These are phyloP conservation scores for Seriola quinqueradiata DNA, from an alignment of 2,113 vertebrate genomes.

Conservation along the genomic window DNA sequence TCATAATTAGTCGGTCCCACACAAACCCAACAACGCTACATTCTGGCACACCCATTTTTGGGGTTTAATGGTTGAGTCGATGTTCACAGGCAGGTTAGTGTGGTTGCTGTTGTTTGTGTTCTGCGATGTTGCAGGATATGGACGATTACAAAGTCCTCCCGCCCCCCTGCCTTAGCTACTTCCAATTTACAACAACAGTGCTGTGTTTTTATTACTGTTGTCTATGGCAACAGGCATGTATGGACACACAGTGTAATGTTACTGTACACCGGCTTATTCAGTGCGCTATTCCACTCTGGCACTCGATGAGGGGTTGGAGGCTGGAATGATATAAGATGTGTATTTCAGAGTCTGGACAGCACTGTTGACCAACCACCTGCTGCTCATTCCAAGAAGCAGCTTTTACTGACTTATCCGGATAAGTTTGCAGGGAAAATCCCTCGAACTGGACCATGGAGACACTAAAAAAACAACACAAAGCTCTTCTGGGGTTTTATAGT, in stretches of 20 bases:
- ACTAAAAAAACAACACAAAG: background rate
- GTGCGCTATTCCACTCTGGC: background rate
- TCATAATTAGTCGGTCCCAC: background rate
- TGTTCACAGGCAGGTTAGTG: background rate
- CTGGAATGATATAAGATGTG: background rate
- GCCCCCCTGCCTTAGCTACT: slow-evolving; percentile 29
- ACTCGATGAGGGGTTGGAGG: background rate
- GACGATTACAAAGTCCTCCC: background rate
- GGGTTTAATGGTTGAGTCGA: background rate
- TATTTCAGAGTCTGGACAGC: slow-evolving; percentile 11
- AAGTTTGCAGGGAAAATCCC: background rate
- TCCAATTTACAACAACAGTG: slow-evolving; percentile 60
- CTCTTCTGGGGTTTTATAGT: background rate
- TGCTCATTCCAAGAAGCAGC: background rate
- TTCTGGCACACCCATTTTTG: background rate
- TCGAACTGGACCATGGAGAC: background rate
- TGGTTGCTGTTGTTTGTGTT: background rate
- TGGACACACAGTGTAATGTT: slow-evolving; percentile 2
- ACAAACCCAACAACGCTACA: background rate
- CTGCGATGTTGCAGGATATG: background rate
- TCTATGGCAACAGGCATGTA: slow-evolving; percentile 2
- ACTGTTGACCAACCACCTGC: background rate
- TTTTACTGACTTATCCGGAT: background rate
- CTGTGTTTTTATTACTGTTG: background rate
- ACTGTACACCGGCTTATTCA: slow-evolving; percentile 1